Percentiles rank a stretch among this genome's conserved stretches.
These are phyloP conservation scores for Prosapia bicincta DNA, from an alignment of 2,888 invertebrate genomes.

Conservation along the genomic window DNA sequence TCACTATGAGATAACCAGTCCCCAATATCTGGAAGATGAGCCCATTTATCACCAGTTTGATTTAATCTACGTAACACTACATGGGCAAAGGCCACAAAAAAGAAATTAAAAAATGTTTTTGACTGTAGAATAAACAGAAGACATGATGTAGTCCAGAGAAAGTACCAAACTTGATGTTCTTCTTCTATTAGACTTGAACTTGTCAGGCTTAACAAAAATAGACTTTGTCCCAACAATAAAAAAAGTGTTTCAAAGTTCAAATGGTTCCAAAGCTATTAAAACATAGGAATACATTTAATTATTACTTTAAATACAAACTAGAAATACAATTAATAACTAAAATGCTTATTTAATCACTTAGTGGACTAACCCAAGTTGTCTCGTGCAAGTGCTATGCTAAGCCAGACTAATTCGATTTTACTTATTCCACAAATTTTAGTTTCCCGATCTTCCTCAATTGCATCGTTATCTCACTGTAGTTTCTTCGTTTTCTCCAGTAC, in stretches of 20 bases:
- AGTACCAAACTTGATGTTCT: constrained; percentile 93
- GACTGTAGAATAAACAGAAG: constrained; percentile 4
- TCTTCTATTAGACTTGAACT: constrained; percentile 95
- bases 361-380: no score
- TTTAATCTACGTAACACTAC: constrained; percentile 69
- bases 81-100: constrained; percentile 45
- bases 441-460: no score
- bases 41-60: constrained; percentile 85
- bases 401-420: no score
- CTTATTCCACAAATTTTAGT: no score
- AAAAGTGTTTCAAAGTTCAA: neutral
- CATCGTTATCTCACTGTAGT: no score
- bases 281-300: no score
- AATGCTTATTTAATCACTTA: no score
- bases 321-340: no score
- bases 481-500: no score
- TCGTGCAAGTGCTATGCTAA: no score
- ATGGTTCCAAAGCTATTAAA: no score
- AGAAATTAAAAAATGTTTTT: neutral
- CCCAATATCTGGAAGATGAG: constrained; percentile 69
- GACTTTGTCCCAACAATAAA: neutral
- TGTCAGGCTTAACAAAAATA: constrained; percentile 58
- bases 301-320: no score
- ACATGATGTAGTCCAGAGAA: constrained; percentile 58
- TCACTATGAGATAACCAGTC: constrained; percentile 59